Conservation (phyloP, 2,797 vertebrate genomes). For the Gymnothorax javanicus region DNA sequence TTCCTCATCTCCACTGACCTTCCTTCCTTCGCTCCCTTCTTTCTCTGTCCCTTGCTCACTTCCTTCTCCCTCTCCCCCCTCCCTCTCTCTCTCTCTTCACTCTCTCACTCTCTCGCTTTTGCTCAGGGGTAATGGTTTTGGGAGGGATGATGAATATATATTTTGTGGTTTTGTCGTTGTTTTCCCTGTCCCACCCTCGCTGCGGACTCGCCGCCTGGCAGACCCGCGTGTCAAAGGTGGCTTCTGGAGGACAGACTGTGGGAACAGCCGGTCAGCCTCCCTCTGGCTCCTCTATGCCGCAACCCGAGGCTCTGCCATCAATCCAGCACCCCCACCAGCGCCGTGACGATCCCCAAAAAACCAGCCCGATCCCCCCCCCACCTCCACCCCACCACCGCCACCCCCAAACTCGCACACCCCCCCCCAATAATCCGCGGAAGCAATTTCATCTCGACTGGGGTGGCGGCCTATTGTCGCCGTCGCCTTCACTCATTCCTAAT, state of each 20-base stretch:
- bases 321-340: constrained; percentile 63
- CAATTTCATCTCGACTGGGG: constrained; percentile 84
- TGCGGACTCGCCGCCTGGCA: constrained; percentile 78
- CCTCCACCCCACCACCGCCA: constrained; percentile 58
- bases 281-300: constrained; percentile 73
- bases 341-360: constrained; percentile 62
- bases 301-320: constrained; percentile 81
- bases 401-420: constrained; percentile 71
- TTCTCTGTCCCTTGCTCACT: neutral
- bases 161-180: constrained; percentile 61
- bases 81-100: constrained; percentile 35
- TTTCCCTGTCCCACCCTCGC: constrained; percentile 64
- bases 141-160: constrained; percentile 60
- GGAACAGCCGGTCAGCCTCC: constrained; percentile 84
- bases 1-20: neutral
- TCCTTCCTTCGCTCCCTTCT: no score
- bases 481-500: constrained; percentile 90
- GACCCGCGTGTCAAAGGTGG: constrained; percentile 82
- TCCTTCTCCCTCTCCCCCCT: constrained; percentile 13
- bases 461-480: constrained; percentile 84
- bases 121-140: constrained; percentile 38
- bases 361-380: constrained; percentile 64
- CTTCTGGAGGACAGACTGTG: constrained; percentile 80
- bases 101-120: constrained; percentile 30
- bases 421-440: constrained; percentile 93